Evolutionary conservation across 1,140 invertebrate species (phyloP).

Genomic region (Euglossa dilemma): DNA sequence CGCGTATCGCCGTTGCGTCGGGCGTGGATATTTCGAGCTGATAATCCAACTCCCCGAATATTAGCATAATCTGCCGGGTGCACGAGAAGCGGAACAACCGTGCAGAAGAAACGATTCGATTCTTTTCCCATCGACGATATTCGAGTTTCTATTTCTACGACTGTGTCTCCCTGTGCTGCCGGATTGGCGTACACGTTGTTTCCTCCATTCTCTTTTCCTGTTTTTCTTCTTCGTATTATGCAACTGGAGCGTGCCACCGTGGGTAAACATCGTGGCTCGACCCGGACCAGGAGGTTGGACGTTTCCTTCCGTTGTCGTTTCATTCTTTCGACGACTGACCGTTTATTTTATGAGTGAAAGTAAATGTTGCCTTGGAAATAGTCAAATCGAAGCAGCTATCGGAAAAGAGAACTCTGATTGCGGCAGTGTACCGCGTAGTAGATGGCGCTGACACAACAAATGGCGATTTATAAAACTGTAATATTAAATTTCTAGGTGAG

Average conservation of each 20-base stretch:
- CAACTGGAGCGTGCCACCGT: neutral
- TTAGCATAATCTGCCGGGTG: conserved; percentile 47
- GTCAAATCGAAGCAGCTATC: neutral
- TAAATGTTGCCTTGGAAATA: neutral
- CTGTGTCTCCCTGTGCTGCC: neutral
- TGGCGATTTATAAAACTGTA: too few relatives aligned
- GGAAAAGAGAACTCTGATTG: too few relatives aligned
- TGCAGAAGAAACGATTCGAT: conserved; percentile 37
- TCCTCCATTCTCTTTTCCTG: neutral
- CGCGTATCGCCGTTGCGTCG: neutral
- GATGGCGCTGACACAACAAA: too few relatives aligned
- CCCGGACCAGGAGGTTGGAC: neutral
- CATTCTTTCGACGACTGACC: neutral
- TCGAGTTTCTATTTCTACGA: neutral
- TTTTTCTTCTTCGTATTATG: conserved; percentile 14
- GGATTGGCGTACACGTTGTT: neutral
- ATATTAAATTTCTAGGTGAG: too few relatives aligned
- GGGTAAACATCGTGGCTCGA: conserved; percentile 20
- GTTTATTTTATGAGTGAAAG: conserved; percentile 13
- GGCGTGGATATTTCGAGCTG: conserved; percentile 18
- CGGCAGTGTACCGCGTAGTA: too few relatives aligned
- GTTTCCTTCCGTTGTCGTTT: neutral
- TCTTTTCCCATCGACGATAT: conserved; percentile 26
- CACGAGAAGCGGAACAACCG: neutral
- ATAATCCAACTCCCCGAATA: conserved; percentile 48